These are phyloP conservation scores for Tetragonula carbonaria DNA, from an alignment of 2,888 invertebrate genomes.

Conservation along the genomic window DNA sequence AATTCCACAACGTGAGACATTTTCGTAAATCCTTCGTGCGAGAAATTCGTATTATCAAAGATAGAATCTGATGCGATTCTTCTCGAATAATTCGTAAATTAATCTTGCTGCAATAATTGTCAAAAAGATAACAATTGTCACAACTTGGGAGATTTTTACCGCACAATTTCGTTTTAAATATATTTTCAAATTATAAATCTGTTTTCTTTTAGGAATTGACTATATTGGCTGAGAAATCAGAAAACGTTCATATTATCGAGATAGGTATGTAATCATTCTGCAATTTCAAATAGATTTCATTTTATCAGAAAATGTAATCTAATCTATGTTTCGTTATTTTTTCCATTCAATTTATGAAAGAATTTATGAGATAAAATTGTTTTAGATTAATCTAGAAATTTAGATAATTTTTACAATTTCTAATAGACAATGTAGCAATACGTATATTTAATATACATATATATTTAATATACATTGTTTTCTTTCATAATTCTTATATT, in stretches of 20 bases:
- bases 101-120: background rate
- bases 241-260: slow-evolving; percentile 89
- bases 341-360: background rate
- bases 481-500: background rate
- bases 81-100: slow-evolving; percentile 28
- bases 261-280: slow-evolving; percentile 86
- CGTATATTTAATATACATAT: too few relatives aligned
- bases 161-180: background rate
- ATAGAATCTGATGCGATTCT: background rate
- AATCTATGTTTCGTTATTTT: background rate
- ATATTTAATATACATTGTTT: background rate
- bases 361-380: background rate
- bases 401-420: too few relatives aligned
- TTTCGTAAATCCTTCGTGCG: background rate
- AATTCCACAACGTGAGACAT: background rate
- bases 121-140: background rate
- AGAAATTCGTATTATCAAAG: background rate
- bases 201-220: slow-evolving; percentile 88
- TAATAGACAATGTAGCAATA: too few relatives aligned
- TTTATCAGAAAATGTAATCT: slow-evolving; percentile 21
- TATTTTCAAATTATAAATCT: background rate
- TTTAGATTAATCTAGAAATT: too few relatives aligned
- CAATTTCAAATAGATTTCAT: background rate
- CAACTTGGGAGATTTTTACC: background rate
- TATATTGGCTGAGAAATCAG: slow-evolving; percentile 86